These are phyloP conservation scores for Crax fasciolata DNA, from an alignment of 2,797 vertebrate genomes.

Conservation along the genomic window DNA sequence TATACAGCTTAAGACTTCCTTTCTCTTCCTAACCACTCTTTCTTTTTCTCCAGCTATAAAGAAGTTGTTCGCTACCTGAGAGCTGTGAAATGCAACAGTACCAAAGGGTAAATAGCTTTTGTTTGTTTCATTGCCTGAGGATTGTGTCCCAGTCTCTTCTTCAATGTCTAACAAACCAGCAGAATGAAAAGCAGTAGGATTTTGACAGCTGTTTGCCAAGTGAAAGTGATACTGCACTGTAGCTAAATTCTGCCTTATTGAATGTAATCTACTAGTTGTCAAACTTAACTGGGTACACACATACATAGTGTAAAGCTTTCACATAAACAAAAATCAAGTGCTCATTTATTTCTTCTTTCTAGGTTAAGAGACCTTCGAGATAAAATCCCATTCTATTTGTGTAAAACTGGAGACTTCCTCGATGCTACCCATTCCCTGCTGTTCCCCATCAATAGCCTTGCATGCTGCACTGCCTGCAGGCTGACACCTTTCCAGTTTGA, in stretches of 20 bases:
- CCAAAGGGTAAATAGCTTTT: conserved; percentile 12
- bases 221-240: not conserved
- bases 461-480: conserved; percentile 52
- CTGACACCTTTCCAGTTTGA: conserved; percentile 22
- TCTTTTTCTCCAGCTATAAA: conserved; percentile 51
- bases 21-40: not conserved
- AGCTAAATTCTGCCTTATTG: not conserved
- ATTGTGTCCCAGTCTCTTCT: not conserved
- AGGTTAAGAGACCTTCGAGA: conserved; percentile 60
- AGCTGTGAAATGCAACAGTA: conserved; percentile 68
- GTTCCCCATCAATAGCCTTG: not conserved
- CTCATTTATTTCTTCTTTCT: not conserved
- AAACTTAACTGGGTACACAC: not conserved
- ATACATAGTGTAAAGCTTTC: rapidly evolving
- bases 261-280: not conserved
- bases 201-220: not conserved
- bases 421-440: not conserved
- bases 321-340: too few species aligned
- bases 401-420: conserved; percentile 64
- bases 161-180: not conserved
- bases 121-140: not conserved
- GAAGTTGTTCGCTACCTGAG: conserved; percentile 77
- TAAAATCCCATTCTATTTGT: conserved; percentile 72
- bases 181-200: not conserved
- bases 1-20: not conserved